Evolutionary conservation across 2,888 invertebrate genomes (phyloP), one percentile per base, ranked within the genome.

Genomic region (Petrophora chlorosata): DNA sequence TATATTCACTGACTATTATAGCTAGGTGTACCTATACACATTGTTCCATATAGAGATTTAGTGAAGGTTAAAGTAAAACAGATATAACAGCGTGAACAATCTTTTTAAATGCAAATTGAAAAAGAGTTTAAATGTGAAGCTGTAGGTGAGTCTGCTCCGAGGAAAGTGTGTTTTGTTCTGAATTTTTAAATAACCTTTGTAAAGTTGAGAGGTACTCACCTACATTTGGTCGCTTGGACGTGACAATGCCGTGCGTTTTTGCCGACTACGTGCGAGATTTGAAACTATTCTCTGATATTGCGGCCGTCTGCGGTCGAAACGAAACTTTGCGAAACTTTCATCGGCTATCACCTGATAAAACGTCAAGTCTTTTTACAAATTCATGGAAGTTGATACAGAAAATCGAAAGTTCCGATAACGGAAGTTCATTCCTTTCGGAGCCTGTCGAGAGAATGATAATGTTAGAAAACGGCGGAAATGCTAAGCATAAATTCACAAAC

Each of bases 121-220:
- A 53, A 53, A 29, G 53, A 46, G 48, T 52, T 49, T 48, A 54
- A 55, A 53, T 57, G 42, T 56, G 43, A 48, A 35, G 40, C 33
- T 36, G 46, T 44, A 44, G 52, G 52, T 39, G 49, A 50, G 33
- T 47, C 32, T 28, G 30, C 30, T 25, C 28, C 48, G 48, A 53
- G 26, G 30, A 52, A 57, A 57, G 55, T 55, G 48, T 50, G 51
- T 58, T 60, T 60, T 56, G 53, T 56, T 53, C 50, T 55, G 55
- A 55, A 55, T 57, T 60, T 60, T 60, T 53, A 56, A 59, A 54
- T 56, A 59, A 48, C 54, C 52, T 53, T 46, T 47, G 45, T 42
- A 40, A 49, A 51, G 47, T 45, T 44, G 35, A 56, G 51, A 44
- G 53, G 43, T 34, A 29, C 39, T 56, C 46, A 56, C 59, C 56